These are phyloP conservation scores for Mesocricetus auratus DNA, from an alignment of 2,113 vertebrate species.

Conservation along the genomic window DNA sequence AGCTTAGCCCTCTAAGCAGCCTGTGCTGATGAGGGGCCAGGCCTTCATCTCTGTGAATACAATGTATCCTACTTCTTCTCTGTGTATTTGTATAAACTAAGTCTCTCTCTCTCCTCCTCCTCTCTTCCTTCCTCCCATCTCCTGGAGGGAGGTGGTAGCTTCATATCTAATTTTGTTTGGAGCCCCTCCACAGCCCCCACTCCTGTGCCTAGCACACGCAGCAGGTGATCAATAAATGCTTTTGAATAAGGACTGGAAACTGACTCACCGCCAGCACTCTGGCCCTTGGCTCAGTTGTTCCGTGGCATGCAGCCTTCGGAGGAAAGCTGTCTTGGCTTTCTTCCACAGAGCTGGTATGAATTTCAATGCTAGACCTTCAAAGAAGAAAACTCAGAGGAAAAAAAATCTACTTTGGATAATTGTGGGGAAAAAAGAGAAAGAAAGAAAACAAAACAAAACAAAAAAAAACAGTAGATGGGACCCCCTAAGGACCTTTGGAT, in stretches of 20 bases:
- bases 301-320: slow-evolving; percentile 51
- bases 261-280: slow-evolving; percentile 61
- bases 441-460: neutral
- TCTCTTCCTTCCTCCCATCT: neutral
- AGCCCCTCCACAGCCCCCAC: neutral
- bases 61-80: neutral
- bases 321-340: slow-evolving; percentile 63
- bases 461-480: neutral
- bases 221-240: slow-evolving; percentile 63
- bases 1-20: neutral
- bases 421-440: neutral
- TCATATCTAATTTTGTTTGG: slow-evolving; percentile 51
- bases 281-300: slow-evolving; percentile 13
- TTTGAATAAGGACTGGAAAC: slow-evolving; percentile 63
- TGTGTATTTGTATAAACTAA: neutral
- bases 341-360: slow-evolving; percentile 56
- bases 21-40: neutral
- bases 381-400: slow-evolving; percentile 4
- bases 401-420: slow-evolving; percentile 30
- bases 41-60: neutral
- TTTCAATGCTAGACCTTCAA: slow-evolving; percentile 60
- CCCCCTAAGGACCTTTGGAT: neutral
- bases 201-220: slow-evolving; percentile 10
- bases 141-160: neutral
- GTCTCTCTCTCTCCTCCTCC: neutral